Percentiles rank a stretch among this genome's conserved stretches.
Evolutionary conservation across 2,113 vertebrate genomes (phyloP).

Genomic region (Phycodurus eques): DNA sequence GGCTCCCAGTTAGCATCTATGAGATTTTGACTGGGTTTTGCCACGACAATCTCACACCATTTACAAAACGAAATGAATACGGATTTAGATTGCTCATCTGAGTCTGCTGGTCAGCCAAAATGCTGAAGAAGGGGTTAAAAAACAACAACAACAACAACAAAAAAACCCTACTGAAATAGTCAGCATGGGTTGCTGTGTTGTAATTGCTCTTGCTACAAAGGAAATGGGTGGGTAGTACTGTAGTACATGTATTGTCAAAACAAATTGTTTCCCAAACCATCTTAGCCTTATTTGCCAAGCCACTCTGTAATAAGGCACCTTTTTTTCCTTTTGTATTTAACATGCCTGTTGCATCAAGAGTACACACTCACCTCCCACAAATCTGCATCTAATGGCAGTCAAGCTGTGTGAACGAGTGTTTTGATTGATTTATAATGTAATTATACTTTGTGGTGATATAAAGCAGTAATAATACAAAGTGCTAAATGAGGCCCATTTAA

Average conservation of each 20-base stretch:
- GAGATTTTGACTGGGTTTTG: neutral
- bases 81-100: neutral
- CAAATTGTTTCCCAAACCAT: neutral
- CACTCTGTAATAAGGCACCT: too few species aligned
- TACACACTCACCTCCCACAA: neutral
- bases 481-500: too few species aligned
- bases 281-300: neutral
- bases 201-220: constrained; percentile 11
- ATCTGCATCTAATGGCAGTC: neutral
- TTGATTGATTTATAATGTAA: too few species aligned
- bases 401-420: too few species aligned
- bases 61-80: neutral
- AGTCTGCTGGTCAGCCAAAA: constrained; percentile 3
- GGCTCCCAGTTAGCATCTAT: neutral
- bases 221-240: neutral
- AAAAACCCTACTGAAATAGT: neutral
- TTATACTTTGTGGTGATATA: too few species aligned
- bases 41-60: neutral
- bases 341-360: too few species aligned
- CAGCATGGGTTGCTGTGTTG: neutral
- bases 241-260: neutral
- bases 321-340: too few species aligned
- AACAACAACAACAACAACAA: too few species aligned
- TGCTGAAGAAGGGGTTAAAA: neutral
- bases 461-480: too few species aligned